phyloP scores from a whole-genome alignment of 30 jellyfish, hydroid and myxozoan species.

The Clytia hemisphaerica region DNA sequence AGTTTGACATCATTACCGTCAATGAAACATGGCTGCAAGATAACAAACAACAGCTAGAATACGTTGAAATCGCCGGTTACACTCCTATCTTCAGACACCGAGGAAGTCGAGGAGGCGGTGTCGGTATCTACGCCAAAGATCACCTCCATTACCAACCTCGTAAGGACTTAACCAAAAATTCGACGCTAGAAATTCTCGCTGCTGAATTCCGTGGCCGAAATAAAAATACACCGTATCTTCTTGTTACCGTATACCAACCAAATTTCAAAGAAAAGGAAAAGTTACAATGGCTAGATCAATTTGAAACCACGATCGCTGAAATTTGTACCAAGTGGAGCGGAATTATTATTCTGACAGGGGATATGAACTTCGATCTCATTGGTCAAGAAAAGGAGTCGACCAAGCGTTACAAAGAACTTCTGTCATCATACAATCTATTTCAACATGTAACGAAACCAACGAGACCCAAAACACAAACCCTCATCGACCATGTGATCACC shows the following conservation, averaged over 20 bases:
- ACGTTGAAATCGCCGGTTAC: conserved; percentile 44
- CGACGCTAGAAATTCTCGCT: conserved; percentile 43
- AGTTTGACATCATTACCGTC: conserved; percentile 41
- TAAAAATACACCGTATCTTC: conserved; percentile 46
- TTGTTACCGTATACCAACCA: conserved; percentile 44
- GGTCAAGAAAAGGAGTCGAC: conserved; percentile 7
- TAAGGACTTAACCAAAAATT: conserved; percentile 40
- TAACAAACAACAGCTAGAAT: too few relatives aligned
- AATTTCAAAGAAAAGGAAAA: conserved; percentile 1
- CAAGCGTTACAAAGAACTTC: conserved; percentile 28
- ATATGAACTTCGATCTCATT: conserved; percentile 42
- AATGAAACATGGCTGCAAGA: conserved; percentile 75
- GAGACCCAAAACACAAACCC: conserved; percentile 34
- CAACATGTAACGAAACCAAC: conserved; percentile 45
- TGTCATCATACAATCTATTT: conserved; percentile 29
- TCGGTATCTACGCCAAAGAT: conserved; percentile 43
- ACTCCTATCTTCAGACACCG: conserved; percentile 43
- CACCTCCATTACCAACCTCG: too few relatives aligned
- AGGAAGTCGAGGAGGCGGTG: conserved; percentile 47
- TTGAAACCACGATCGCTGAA: neutral
- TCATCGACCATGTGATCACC: conserved; percentile 54
- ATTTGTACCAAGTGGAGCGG: neutral
- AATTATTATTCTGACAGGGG: conserved; percentile 43
- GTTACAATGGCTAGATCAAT: neutral
- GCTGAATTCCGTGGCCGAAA: conserved; percentile 54